Evolutionary conservation across 2,888 invertebrate genomes (phyloP).

Genomic region (Dione vanillae): DNA sequence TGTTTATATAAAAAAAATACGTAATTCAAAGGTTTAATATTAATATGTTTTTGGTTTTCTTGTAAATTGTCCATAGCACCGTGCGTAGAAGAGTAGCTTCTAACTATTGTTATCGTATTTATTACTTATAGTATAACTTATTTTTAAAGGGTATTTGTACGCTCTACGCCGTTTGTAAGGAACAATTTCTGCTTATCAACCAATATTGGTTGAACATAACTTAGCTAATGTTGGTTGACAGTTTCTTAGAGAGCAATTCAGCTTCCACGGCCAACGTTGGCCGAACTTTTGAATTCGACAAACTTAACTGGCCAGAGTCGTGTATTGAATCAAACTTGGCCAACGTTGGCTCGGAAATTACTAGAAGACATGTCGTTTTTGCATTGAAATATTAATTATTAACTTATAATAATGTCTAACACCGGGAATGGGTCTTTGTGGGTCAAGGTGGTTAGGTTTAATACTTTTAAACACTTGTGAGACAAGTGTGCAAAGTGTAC

Average conservation of each 20-base stretch:
- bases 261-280: constrained; percentile 7
- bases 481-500: constrained; percentile 78
- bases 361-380: constrained; percentile 13
- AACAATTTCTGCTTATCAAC: constrained; percentile 27
- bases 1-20: not conserved
- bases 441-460: constrained; percentile 54
- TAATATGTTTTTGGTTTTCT: constrained; percentile 22
- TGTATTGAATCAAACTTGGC: constrained; percentile 3
- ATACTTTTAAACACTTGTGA: constrained; percentile 77
- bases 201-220: not conserved
- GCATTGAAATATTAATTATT: constrained; percentile 19
- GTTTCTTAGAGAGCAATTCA: constrained; percentile 3
- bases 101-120: constrained; percentile 76
- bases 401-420: constrained; percentile 30
- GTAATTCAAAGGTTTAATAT: not conserved
- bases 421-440: constrained; percentile 40
- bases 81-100: constrained; percentile 50
- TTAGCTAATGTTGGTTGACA: not conserved
- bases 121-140: constrained; percentile 78
- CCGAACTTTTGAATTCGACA: not conserved
- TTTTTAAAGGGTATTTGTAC: constrained; percentile 71
- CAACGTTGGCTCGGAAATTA: not conserved
- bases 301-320: constrained; percentile 2
- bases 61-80: constrained; percentile 34
- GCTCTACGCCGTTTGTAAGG: constrained; percentile 56